These are phyloP conservation scores for Synchiropus splendidus DNA, from an alignment of 2,113 vertebrate species.

Conservation along the genomic window DNA sequence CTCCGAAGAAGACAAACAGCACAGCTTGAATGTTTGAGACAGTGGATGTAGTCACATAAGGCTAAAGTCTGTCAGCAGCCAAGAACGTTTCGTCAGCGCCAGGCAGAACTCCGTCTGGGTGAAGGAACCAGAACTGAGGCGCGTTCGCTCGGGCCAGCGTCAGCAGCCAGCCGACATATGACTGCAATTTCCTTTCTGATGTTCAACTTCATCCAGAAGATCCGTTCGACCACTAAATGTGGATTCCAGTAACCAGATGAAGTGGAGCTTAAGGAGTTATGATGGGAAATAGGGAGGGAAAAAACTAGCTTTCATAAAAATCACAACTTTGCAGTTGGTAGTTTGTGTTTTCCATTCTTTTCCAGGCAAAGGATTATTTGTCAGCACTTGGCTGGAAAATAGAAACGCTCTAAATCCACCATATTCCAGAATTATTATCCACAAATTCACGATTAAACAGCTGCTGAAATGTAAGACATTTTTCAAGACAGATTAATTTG, in stretches of 20 bases:
- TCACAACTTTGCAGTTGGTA: slow-evolving; percentile 45
- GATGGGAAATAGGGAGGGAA: slow-evolving; percentile 12
- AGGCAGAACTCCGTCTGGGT: slow-evolving; percentile 53
- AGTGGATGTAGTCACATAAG: slow-evolving; percentile 32
- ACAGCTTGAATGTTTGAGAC: slow-evolving; percentile 24
- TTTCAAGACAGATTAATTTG: too few species aligned
- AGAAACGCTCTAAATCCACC: too few species aligned
- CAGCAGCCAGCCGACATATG: slow-evolving; percentile 58
- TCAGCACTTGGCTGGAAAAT: too few species aligned
- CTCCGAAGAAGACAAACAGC: slow-evolving; percentile 19
- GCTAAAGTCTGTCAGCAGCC: slow-evolving; percentile 38
- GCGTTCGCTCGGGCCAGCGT: slow-evolving; percentile 26
- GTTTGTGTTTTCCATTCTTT: slow-evolving; percentile 31
- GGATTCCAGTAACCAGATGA: slow-evolving; percentile 28
- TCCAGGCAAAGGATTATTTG: too few species aligned
- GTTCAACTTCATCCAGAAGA: slow-evolving; percentile 56
- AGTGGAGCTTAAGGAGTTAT: slow-evolving; percentile 18
- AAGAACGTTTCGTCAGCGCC: slow-evolving; percentile 40
- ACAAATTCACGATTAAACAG: too few species aligned
- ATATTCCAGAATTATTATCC: too few species aligned
- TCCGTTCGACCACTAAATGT: slow-evolving; percentile 35
- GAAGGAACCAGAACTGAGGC: slow-evolving; percentile 46
- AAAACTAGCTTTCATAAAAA: slow-evolving; percentile 46
- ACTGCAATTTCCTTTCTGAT: slow-evolving; percentile 62
- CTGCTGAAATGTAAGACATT: too few species aligned